Evolutionary conservation across 1,140 invertebrate genomes (phyloP).

Genomic region (Globodera rostochiensis): DNA sequence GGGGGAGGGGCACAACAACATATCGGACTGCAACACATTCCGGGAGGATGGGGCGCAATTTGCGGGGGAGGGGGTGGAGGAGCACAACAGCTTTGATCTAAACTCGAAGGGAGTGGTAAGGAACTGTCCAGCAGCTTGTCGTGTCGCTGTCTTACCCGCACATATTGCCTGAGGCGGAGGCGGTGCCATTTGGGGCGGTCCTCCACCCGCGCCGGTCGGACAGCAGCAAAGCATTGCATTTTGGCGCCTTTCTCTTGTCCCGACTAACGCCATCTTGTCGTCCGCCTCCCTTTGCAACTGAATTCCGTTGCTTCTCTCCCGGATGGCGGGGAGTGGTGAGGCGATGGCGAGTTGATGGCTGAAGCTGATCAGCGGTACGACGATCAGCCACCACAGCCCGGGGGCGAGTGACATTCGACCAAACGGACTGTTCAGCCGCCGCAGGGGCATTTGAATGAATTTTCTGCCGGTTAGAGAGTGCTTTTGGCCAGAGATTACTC

Average conservation of each 20-base stretch:
- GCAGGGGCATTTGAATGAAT: neutral
- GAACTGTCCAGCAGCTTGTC: neutral
- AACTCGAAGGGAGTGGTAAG: no score
- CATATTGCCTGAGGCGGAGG: neutral
- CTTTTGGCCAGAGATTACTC: neutral
- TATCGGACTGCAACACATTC: neutral
- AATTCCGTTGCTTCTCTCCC: neutral
- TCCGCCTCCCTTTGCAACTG: neutral
- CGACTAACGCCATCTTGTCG: neutral
- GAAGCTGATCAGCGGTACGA: neutral
- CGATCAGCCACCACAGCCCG: neutral
- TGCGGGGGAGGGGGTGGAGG: constrained; percentile 16
- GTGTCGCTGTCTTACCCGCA: constrained; percentile 4
- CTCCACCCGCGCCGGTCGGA: neutral
- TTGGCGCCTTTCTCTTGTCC: constrained; percentile 16
- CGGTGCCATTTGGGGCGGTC: neutral
- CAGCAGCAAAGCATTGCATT: constrained; percentile 20
- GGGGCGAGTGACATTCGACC: neutral
- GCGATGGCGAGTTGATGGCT: neutral
- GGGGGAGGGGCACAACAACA: constrained; percentile 1
- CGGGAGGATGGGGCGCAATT: neutral
- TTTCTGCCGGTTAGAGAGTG: neutral
- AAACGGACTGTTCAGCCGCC: neutral
- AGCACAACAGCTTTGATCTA: neutral
- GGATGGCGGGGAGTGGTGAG: neutral